These are phyloP conservation scores for Ploceus nigricollis DNA, from an alignment of 2,113 vertebrate species.

Conservation along the genomic window DNA sequence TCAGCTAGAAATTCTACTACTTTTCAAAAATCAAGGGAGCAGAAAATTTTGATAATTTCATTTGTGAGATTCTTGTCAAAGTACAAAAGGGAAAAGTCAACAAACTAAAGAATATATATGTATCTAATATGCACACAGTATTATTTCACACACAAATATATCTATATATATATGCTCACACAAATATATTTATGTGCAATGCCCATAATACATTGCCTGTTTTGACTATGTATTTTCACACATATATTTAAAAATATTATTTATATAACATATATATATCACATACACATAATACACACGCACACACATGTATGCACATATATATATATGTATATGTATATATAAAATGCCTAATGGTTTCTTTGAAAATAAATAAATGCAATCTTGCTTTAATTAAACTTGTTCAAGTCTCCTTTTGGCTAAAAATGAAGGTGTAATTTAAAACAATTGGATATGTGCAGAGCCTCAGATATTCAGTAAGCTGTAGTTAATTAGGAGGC, in stretches of 20 bases:
- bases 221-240: not conserved
- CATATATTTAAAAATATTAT: not conserved
- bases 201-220: not conserved
- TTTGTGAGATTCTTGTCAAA: not conserved
- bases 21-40: not conserved
- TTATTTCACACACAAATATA: not conserved
- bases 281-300: too few relatives aligned
- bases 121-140: not conserved
- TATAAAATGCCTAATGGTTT: not conserved
- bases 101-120: not conserved
- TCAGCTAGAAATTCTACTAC: not conserved
- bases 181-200: not conserved
- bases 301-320: fast-evolving
- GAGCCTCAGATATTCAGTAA: not conserved
- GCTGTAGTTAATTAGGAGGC: not conserved
- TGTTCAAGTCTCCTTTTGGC: not conserved
- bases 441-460: not conserved
- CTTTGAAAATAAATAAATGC: not conserved
- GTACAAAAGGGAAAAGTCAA: not conserved
- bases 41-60: not conserved
- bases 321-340: not conserved
- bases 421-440: not conserved
- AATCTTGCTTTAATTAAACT: not conserved
- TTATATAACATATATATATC: not conserved
- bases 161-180: not conserved